Conservation (phyloP, 2,797 vertebrate genomes). For the Melanotaenia maccullochi region DNA sequence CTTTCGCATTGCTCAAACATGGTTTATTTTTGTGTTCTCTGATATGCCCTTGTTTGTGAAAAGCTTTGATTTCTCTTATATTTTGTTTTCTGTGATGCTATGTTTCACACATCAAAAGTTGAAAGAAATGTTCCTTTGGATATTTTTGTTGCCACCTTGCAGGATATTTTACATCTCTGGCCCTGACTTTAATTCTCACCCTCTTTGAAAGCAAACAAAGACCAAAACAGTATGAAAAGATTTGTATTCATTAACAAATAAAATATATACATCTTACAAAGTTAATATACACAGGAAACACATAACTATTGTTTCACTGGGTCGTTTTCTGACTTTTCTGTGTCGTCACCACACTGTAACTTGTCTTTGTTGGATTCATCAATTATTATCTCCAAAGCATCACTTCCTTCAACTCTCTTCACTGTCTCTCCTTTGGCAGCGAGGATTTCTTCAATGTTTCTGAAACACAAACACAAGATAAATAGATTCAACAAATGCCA, state of each 20-base stretch:
- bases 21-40: not conserved
- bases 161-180: not conserved
- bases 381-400: constrained; percentile 85
- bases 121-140: not conserved
- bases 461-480: constrained; percentile 54
- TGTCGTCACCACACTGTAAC: constrained; percentile 36
- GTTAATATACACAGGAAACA: constrained; percentile 15
- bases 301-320: constrained; percentile 57
- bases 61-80: not conserved
- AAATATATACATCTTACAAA: constrained; percentile 23
- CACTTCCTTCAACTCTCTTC: constrained; percentile 78
- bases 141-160: not conserved
- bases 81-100: not conserved
- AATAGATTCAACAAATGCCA: not conserved
- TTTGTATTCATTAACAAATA: constrained; percentile 43
- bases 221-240: not conserved
- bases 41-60: not conserved
- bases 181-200: not conserved
- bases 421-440: constrained; percentile 92
- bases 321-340: constrained; percentile 34
- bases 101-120: not conserved
- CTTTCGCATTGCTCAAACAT: not conserved
- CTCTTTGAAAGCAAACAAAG: not conserved
- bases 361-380: constrained; percentile 68
- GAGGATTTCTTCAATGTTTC: constrained; percentile 97